A percentile compares a stretch with the other conserved stretches of the same genome.
Evolutionary conservation across 2,888 invertebrate genomes (phyloP).

Genomic region (Miltochrista miniata): DNA sequence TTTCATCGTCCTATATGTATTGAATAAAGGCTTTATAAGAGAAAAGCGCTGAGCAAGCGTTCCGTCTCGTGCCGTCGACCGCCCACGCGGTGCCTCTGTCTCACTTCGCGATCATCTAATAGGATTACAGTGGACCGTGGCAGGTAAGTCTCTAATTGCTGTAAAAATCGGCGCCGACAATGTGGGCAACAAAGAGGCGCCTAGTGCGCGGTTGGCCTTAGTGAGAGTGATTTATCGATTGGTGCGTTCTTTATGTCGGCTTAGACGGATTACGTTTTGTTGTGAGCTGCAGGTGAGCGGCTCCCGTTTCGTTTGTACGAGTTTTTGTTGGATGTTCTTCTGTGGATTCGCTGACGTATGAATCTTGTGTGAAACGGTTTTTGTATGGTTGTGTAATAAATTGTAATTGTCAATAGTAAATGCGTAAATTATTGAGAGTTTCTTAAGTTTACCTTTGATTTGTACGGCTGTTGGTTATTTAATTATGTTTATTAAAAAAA

Average conservation of each 20-base stretch:
- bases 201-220: conserved; percentile 62
- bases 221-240: conserved; percentile 81
- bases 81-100: conserved; percentile 57
- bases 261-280: conserved; percentile 70
- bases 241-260: conserved; percentile 62
- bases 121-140: conserved; percentile 73
- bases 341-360: conserved; percentile 9
- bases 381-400: background rate
- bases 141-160: conserved; percentile 83
- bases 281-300: conserved; percentile 60
- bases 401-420: too few relatives aligned
- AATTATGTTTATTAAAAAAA: too few relatives aligned
- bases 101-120: conserved; percentile 58
- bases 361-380: background rate
- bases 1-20: conserved; percentile 38
- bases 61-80: conserved; percentile 49
- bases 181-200: conserved; percentile 59
- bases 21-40: conserved; percentile 25
- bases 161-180: conserved; percentile 79
- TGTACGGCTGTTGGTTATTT: too few relatives aligned
- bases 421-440: too few relatives aligned
- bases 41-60: conserved; percentile 36
- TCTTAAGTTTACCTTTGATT: too few relatives aligned
- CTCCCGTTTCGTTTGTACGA: conserved; percentile 51
- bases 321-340: conserved; percentile 22